Evolutionary conservation across 2,797 vertebrate species (phyloP), one percentile per base, ranked within the genome.

Genomic region (Argentina silus): DNA sequence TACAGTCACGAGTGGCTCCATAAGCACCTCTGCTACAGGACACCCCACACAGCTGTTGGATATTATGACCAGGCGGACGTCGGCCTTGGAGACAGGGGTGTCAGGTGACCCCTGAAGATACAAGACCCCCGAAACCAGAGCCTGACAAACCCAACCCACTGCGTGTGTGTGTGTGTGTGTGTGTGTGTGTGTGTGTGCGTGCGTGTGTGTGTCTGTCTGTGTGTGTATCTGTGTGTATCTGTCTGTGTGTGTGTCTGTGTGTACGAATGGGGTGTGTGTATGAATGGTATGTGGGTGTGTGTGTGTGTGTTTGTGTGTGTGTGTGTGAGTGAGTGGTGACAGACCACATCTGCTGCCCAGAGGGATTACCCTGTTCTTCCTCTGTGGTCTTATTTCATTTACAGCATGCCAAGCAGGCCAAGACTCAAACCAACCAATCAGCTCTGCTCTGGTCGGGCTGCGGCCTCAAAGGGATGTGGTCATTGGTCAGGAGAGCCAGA

Each of bases 31-130:
- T 70, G 81, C 88, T 73, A 81, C 64, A 70, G 86, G 83, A 87
- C 84, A 83, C 77, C 78, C 75, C 78, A 71, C 85, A 81, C 91
- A 93, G 92, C 92, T 93, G 92, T 90, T 92, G 85, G 80, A 83
- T 84, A 91, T 93, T 93, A 93, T 90, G 86, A 85, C 80, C 61
- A 80, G 65, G 72, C 70, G 51, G 19, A 86, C 72, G 42, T 76
- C 80, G 85, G 82, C 83, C 86, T 90, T 81, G 88, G 36, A 83
- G 79, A 69, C 42, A 17, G 63, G 76, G 83, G 85, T 88, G 86
- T 91, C 88, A 83, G 83, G 81, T 89, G 79, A 89, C 88, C 76
- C 75, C 75, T 23, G 64, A 74, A 73, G 76, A 79, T 80, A 74
- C 73, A 14, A 80, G 78, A 82, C 64, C 45, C 59, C 73, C 75